A percentile compares a stretch with the other conserved stretches of the same genome.
phyloP scores from a whole-genome alignment of 2,888 invertebrate genomes.

The Leucoma salicis region DNA sequence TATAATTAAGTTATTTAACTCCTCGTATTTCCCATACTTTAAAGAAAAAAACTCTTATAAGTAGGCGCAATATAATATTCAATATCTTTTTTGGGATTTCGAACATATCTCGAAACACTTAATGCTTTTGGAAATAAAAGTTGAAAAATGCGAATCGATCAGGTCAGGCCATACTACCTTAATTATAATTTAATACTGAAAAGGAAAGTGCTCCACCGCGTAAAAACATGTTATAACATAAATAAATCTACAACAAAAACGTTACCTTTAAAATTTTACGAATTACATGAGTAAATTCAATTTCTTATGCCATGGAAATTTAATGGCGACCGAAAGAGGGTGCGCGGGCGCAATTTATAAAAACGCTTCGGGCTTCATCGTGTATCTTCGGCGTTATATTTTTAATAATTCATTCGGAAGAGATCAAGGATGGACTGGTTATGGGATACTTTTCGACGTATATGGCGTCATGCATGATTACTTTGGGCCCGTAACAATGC shows the following conservation, averaged over 20 bases:
- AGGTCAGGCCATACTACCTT: neutral
- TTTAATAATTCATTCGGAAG: constrained; percentile 37
- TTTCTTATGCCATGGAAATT: constrained; percentile 38
- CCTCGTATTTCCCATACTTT: no score
- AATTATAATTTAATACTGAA: constrained; percentile 10
- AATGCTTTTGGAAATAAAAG: no score
- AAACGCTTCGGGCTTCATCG: constrained; percentile 35
- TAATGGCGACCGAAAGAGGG: constrained; percentile 34
- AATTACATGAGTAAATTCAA: constrained; percentile 32
- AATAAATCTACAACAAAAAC: constrained; percentile 35
- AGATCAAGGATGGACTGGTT: constrained; percentile 29
- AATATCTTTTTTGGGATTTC: no score
- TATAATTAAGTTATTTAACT: no score
- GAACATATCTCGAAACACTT: no score
- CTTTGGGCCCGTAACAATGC: constrained; percentile 25
- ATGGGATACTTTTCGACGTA: constrained; percentile 23
- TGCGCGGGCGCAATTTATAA: constrained; percentile 42
- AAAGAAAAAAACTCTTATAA: no score
- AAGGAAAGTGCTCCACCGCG: constrained; percentile 22
- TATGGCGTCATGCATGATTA: constrained; percentile 26
- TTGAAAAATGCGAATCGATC: no score
- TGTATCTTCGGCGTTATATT: constrained; percentile 14
- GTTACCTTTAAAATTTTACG: constrained; percentile 37
- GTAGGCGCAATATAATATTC: no score
- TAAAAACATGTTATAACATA: constrained; percentile 12